These are phyloP conservation scores for Plecturocebus donacophilus DNA, from an alignment of 2,113 vertebrate species.

Conservation along the genomic window DNA sequence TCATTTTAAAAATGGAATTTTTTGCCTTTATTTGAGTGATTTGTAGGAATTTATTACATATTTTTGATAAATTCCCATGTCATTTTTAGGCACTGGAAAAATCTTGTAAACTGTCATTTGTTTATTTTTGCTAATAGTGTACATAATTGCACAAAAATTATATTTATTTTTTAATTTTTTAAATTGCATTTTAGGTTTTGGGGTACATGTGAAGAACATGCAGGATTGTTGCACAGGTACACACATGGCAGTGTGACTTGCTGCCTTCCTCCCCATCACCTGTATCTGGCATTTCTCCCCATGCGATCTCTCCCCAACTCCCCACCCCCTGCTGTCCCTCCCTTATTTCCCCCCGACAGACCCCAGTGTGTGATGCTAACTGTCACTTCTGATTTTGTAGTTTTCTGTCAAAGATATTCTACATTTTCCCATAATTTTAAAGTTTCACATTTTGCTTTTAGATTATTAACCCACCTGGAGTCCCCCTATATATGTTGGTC, in stretches of 20 bases:
- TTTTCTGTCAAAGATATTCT: not conserved
- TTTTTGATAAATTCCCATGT: not conserved
- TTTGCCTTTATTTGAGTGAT: not conserved
- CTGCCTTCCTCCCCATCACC: too few relatives aligned
- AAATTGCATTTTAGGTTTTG: too few relatives aligned
- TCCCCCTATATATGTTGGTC: too few relatives aligned
- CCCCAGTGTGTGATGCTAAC: not conserved
- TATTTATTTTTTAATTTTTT: too few relatives aligned
- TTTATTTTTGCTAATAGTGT: not conserved
- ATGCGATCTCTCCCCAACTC: too few relatives aligned
- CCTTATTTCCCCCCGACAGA: too few relatives aligned
- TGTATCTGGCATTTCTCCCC: too few relatives aligned
- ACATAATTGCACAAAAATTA: not conserved
- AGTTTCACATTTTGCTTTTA: not conserved
- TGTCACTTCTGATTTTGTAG: not conserved
- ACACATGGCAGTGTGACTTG: too few relatives aligned
- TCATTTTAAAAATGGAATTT: not conserved
- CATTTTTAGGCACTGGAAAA: not conserved
- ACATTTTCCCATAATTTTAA: not conserved
- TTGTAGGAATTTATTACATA: not conserved
- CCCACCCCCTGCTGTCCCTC: too few relatives aligned
- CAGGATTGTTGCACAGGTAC: too few relatives aligned
- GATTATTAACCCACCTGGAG: too few relatives aligned
- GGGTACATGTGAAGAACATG: too few relatives aligned
- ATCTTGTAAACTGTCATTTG: not conserved